Base-by-base conservation (phyloP, 2,797 vertebrate species). In the Gymnopithys bicolor region DNA sequence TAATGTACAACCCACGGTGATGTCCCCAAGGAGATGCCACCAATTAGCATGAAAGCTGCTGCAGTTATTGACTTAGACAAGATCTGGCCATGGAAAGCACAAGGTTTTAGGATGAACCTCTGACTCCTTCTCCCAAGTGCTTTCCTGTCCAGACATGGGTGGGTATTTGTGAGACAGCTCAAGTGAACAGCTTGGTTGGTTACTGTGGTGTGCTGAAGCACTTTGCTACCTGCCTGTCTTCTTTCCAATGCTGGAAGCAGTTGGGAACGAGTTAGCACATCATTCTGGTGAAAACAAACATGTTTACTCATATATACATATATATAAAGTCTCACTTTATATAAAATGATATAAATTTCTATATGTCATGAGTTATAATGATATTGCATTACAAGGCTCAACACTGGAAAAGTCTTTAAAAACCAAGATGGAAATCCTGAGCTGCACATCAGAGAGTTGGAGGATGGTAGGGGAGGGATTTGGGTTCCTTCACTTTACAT, bases 11-110 rank as follows among this genome's bases (percentile, higher is more conserved):
- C 82, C 35, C 13, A 9, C 0, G 17, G 80, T 21, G 86, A 24
- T 59, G 48, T 96, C 96, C 83, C 63, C 0, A 11, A 94, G 93
- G 94, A 82, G 45, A 58, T 88, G 81, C 91, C 79, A 62, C 82
- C 91, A 94, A 84, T 95, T 95, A 93, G 84, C 48, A 19, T 70
- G 55, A 90, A 96, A 90, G 83, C 92, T 95, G 88, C 89, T 80
- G 64, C 43, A 74, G 56, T 87, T 79, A 92, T 32, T 90, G 79
- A 73, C 37, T 67, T 11, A 69, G 74, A 90, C 66, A 55, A 84
- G 93, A 58, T 63, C 63, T 90, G 88, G 67, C 77, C 6, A 7
- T 53, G 48, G 41, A 39, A 95, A 90, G 37, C 10, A 68, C 1
- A 2, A 78, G 66, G 46, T n/a, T 94, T 93, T 41, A 39, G 56